Evolutionary conservation across 2,113 vertebrate species (phyloP).

Genomic region (Megaleporinus macrocephalus): DNA sequence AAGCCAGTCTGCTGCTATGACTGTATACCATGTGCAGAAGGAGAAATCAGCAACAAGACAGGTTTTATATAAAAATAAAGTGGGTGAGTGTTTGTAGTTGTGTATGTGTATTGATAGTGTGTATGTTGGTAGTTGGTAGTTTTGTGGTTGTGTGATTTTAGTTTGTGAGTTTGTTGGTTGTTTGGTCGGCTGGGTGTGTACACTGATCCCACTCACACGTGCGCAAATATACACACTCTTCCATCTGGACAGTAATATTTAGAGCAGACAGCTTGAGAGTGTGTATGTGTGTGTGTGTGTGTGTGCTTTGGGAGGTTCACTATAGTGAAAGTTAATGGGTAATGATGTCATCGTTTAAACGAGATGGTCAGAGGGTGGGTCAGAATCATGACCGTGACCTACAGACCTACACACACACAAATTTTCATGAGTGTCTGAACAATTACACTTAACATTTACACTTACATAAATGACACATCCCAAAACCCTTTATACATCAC

Average conservation of each 20-base stretch:
- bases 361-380: not conserved
- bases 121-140: not conserved
- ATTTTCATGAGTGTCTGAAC: not conserved
- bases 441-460: too few species aligned
- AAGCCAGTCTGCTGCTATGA: too few species aligned
- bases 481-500: too few species aligned
- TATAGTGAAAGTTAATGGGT: not conserved
- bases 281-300: not conserved
- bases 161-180: too few species aligned
- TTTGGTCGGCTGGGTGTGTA: not conserved
- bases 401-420: not conserved
- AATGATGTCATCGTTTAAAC: conserved; percentile 8
- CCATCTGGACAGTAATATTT: not conserved
- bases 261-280: not conserved
- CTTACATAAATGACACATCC: too few species aligned
- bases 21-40: too few species aligned
- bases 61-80: too few species aligned
- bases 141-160: too few species aligned
- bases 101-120: not conserved
- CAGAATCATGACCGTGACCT: not conserved
- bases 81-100: too few species aligned
- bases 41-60: too few species aligned
- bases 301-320: not conserved
- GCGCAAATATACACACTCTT: not conserved
- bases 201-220: not conserved